These are phyloP conservation scores for Diplolepis rosae DNA, from an alignment of 2,888 invertebrate genomes.

Conservation along the genomic window DNA sequence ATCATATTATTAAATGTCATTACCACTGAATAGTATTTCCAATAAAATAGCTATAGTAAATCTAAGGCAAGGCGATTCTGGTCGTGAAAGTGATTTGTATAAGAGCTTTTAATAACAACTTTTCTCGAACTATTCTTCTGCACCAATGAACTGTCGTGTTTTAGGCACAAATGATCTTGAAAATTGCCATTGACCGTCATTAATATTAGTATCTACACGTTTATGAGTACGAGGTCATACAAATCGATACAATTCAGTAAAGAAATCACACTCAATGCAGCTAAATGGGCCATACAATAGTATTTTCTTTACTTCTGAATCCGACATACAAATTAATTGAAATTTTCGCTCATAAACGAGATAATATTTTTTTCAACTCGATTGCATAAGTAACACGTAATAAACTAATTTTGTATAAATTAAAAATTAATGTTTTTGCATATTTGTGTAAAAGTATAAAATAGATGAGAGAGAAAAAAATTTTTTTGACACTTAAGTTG, in stretches of 20 bases:
- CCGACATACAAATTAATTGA: background rate
- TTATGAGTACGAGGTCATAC: slow-evolving; percentile 44
- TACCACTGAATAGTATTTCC: too few relatives aligned
- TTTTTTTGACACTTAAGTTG: too few relatives aligned
- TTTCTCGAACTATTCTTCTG: background rate
- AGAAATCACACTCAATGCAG: slow-evolving; percentile 1
- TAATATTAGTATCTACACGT: slow-evolving; percentile 45
- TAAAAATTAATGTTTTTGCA: too few relatives aligned
- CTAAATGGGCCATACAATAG: background rate
- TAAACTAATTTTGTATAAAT: too few relatives aligned
- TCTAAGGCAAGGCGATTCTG: too few relatives aligned
- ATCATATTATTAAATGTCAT: too few relatives aligned
- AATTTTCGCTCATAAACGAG: background rate
- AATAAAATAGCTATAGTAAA: too few relatives aligned
- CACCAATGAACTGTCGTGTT: background rate
- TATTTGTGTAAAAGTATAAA: too few relatives aligned
- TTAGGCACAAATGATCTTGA: background rate
- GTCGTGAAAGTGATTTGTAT: background rate
- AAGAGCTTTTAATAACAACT: background rate
- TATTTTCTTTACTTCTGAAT: background rate
- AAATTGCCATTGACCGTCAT: slow-evolving; percentile 45
- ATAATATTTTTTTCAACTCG: too few relatives aligned
- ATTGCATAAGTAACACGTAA: too few relatives aligned
- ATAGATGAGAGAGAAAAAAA: too few relatives aligned
- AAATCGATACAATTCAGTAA: slow-evolving; percentile 44